phyloP scores from a whole-genome alignment of 2,888 invertebrate genomes.

The Erynnis tages region DNA sequence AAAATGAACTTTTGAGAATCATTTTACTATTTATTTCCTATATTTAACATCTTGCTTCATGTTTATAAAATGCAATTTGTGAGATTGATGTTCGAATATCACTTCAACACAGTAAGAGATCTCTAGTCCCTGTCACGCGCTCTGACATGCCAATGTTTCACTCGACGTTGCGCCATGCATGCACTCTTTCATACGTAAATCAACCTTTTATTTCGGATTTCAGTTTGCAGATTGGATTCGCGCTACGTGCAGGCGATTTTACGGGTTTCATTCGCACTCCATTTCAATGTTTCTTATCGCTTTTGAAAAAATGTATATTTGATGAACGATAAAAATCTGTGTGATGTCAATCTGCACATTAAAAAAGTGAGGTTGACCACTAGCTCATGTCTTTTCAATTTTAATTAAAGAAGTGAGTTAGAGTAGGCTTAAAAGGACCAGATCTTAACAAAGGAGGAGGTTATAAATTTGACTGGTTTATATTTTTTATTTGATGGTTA shows the following conservation, averaged over 20 bases:
- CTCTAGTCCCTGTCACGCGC: conserved; percentile 47
- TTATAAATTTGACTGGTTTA: too few species aligned
- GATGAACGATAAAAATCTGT: too few species aligned
- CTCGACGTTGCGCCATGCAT: conserved; percentile 30
- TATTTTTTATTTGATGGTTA: too few species aligned
- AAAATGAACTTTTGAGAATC: too few species aligned
- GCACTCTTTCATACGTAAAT: conserved; percentile 53
- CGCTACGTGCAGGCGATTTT: not conserved
- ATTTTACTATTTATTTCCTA: too few species aligned
- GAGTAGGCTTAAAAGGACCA: too few species aligned
- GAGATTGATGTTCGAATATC: conserved; percentile 57
- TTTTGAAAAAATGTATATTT: too few species aligned
- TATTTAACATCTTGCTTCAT: not conserved
- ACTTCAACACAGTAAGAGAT: conserved; percentile 25
- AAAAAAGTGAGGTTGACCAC: too few species aligned
- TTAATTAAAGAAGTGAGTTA: too few species aligned
- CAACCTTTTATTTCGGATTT: conserved; percentile 54
- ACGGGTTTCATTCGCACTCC: not conserved
- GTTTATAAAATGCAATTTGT: conserved; percentile 42
- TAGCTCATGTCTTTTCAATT: too few species aligned
- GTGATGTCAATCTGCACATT: too few species aligned
- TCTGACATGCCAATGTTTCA: conserved; percentile 66
- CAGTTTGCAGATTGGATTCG: conserved; percentile 6
- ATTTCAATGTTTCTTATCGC: not conserved
- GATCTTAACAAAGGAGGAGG: too few species aligned